Conservation (phyloP, 2,888 invertebrate genomes). For the Thelaira solivaga region DNA sequence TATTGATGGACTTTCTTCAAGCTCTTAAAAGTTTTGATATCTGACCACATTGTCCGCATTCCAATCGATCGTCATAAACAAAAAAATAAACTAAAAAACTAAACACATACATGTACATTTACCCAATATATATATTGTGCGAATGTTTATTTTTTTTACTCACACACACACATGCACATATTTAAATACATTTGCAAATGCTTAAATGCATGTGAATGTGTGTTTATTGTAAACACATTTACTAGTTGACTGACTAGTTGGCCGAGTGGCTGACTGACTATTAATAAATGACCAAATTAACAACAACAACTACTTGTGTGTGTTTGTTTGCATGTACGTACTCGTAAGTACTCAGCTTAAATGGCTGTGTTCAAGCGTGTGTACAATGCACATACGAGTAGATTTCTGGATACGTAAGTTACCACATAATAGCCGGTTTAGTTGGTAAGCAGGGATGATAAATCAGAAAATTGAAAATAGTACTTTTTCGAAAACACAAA, state of each 20-base stretch:
- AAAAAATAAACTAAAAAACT: constrained; percentile 27
- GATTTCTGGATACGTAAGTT: neutral
- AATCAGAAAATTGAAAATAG: too few relatives aligned
- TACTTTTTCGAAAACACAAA: too few relatives aligned
- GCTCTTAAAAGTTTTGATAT: constrained; percentile 67
- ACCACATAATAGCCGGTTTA: too few relatives aligned
- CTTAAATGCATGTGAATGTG: too few relatives aligned
- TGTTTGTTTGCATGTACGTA: constrained; percentile 30
- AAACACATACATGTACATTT: constrained; percentile 28
- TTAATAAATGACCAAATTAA: constrained; percentile 72
- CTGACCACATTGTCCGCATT: constrained; percentile 75
- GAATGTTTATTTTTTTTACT: constrained; percentile 12
- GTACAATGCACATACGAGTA: too few relatives aligned
- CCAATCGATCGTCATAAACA: constrained; percentile 70
- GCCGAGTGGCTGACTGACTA: constrained; percentile 56
- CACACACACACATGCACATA: neutral
- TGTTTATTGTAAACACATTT: neutral
- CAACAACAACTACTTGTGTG: too few relatives aligned
- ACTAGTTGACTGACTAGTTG: constrained; percentile 17
- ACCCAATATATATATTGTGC: constrained; percentile 16
- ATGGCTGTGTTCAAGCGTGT: neutral
- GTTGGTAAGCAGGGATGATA: too few relatives aligned
- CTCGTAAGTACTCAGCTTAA: constrained; percentile 10
- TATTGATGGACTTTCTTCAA: constrained; percentile 61
- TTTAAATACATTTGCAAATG: neutral